Conservation (phyloP, 2,113 vertebrate genomes). For the Salvelinus sp. region DNA sequence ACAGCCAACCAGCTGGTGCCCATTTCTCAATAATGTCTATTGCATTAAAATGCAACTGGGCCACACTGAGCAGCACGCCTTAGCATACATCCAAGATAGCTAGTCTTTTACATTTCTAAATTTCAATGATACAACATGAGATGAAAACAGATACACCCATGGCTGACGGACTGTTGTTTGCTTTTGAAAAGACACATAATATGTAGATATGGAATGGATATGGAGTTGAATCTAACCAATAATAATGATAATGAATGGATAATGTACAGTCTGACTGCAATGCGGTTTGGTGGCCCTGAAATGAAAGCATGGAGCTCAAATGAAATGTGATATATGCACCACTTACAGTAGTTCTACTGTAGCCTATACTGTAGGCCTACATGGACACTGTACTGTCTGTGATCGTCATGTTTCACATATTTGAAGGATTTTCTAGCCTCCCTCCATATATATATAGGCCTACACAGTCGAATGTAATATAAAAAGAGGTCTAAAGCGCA, state of each 20-base stretch:
- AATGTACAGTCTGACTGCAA: too few species aligned
- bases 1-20: conserved; percentile 53
- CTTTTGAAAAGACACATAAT: background rate
- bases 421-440: background rate
- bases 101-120: background rate
- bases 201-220: too few species aligned
- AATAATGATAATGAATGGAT: too few species aligned
- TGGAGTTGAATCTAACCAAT: too few species aligned
- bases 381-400: background rate
- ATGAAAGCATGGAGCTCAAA: too few species aligned
- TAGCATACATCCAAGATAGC: conserved; percentile 10
- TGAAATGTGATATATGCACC: too few species aligned
- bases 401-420: background rate
- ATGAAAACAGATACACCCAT: background rate
- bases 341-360: too few species aligned
- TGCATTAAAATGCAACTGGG: conserved; percentile 68
- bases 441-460: background rate
- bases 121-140: background rate
- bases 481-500: conserved; percentile 22
- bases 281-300: too few species aligned
- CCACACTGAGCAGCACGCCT: conserved; percentile 40
- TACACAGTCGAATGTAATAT: background rate
- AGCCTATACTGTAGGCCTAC: too few species aligned
- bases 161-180: background rate
- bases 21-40: conserved; percentile 67